phyloP scores from a whole-genome alignment of 2,113 vertebrate species.

The Cromileptes altivelis region DNA sequence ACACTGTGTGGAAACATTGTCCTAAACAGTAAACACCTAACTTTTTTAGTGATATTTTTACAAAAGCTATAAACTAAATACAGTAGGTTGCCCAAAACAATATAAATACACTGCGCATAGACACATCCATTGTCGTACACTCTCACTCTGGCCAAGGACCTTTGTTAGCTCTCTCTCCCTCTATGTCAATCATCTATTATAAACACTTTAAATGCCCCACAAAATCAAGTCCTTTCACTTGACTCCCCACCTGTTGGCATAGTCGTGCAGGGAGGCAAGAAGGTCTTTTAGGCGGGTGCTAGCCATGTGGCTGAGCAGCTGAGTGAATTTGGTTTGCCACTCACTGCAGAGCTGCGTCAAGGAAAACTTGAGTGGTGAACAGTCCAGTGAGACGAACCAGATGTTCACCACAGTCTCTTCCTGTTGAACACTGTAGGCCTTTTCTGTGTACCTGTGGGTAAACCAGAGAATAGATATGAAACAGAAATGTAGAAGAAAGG shows the following conservation, averaged over 20 bases:
- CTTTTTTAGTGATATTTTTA: no score
- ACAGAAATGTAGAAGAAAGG: background rate
- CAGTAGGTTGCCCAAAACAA: no score
- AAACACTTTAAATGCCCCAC: background rate
- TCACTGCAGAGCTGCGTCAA: slow-evolving; percentile 72
- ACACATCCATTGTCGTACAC: no score
- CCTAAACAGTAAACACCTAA: no score
- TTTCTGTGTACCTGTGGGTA: slow-evolving; percentile 68
- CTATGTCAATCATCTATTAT: background rate
- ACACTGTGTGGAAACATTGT: no score
- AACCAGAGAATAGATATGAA: background rate
- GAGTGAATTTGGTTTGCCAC: slow-evolving; percentile 73
- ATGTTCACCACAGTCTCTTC: slow-evolving; percentile 63
- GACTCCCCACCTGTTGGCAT: slow-evolving; percentile 56
- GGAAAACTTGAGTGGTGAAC: slow-evolving; percentile 70
- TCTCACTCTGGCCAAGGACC: background rate
- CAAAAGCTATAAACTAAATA: no score
- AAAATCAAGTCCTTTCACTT: background rate
- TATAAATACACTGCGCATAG: no score
- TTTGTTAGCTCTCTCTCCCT: background rate
- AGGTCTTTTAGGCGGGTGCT: slow-evolving; percentile 56
- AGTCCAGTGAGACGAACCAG: slow-evolving; percentile 69
- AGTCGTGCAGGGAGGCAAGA: slow-evolving; percentile 44
- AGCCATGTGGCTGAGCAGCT: slow-evolving; percentile 65
- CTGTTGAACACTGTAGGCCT: slow-evolving; percentile 64